A percentile compares a stretch with the other conserved stretches of the same genome.
These are phyloP conservation scores for Drosophila gaucha DNA, from an alignment of 2,888 invertebrate genomes.

Conservation along the genomic window DNA sequence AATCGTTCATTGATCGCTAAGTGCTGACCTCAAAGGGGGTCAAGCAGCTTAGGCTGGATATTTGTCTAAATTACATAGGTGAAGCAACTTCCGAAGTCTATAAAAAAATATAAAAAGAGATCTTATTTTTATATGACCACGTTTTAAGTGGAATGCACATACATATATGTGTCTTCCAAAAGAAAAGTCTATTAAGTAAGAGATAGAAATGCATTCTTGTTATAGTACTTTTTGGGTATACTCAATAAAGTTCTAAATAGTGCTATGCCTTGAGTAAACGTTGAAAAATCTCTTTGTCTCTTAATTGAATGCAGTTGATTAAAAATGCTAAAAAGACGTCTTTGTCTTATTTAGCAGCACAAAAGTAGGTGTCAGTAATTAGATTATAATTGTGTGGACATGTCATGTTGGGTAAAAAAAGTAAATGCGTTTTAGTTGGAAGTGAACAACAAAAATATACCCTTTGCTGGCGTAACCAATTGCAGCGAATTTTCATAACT, in stretches of 20 bases:
- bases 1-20: conserved; percentile 1
- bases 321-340: conserved; percentile 12
- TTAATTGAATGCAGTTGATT: conserved; percentile 8
- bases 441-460: not conserved
- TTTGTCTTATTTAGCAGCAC: conserved; percentile 28
- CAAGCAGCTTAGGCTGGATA: not conserved
- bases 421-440: not conserved
- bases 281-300: not conserved
- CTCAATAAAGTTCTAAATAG: too few species aligned
- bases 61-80: not conserved
- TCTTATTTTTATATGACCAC: too few species aligned
- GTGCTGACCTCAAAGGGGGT: conserved; percentile 3
- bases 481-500: too few species aligned
- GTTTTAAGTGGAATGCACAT: too few species aligned
- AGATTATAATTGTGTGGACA: conserved; percentile 28
- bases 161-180: too few species aligned
- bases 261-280: too few species aligned
- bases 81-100: too few species aligned
- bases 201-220: too few species aligned
- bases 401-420: conserved; percentile 30
- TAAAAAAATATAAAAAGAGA: too few species aligned
- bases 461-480: too few species aligned
- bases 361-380: conserved; percentile 51
- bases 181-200: too few species aligned
- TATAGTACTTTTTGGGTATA: too few species aligned